Conservation (phyloP, 2,888 invertebrate genomes). For the Drosophila prostipennis region DNA sequence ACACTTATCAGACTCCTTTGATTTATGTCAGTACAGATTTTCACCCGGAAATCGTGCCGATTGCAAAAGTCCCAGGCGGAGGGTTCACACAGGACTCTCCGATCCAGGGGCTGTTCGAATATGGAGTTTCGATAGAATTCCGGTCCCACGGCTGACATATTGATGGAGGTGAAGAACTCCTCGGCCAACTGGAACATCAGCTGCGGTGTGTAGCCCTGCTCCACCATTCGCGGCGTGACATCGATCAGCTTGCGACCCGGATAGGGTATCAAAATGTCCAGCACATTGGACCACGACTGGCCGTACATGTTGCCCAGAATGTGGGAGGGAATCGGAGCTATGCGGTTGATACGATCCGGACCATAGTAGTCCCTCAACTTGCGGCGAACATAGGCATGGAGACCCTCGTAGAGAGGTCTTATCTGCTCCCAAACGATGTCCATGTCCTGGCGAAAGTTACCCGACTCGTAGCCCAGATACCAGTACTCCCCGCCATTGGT, state of each 20-base stretch:
- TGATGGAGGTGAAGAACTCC: constrained; percentile 95
- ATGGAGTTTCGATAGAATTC: constrained; percentile 96
- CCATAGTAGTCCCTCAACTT: constrained; percentile 93
- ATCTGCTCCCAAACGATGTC: constrained; percentile 94
- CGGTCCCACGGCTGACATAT: constrained; percentile 93
- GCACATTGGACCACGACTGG: constrained; percentile 93
- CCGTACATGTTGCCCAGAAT: constrained; percentile 96
- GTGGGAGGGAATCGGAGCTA: constrained; percentile 93
- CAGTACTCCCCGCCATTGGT: constrained; percentile 94
- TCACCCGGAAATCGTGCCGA: constrained; percentile 92
- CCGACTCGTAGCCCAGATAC: constrained; percentile 93
- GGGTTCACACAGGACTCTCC: constrained; percentile 93
- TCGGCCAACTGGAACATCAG: constrained; percentile 95
- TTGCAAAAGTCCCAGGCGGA: constrained; percentile 98
- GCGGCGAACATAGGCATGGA: constrained; percentile 95
- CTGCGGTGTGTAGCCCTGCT: constrained; percentile 93
- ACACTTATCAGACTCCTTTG: constrained; percentile 94
- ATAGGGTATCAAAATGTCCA: constrained; percentile 93
- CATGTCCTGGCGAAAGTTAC: constrained; percentile 90
- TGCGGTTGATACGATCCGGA: constrained; percentile 90
- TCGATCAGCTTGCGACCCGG: constrained; percentile 93
- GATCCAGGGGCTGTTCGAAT: constrained; percentile 91
- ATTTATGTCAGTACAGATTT: constrained; percentile 93
- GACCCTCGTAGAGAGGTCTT: constrained; percentile 92
- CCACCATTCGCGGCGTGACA: constrained; percentile 92